Evolutionary conservation across 2,888 invertebrate species (phyloP).

Genomic region (Limenitis camilla): DNA sequence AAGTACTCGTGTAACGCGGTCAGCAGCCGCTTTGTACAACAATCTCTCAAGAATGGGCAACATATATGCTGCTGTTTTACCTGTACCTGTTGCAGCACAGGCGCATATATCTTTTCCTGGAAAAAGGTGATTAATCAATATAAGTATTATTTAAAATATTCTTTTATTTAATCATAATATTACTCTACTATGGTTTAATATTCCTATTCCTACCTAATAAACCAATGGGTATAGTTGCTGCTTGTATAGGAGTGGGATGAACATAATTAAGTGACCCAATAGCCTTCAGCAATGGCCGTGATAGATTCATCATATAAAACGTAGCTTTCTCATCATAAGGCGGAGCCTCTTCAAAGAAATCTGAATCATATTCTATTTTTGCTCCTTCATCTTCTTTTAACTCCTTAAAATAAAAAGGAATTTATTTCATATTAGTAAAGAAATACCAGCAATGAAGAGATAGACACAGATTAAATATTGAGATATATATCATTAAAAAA

Average conservation of each 20-base stretch:
- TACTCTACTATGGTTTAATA: neutral
- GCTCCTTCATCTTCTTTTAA: slow-evolving; percentile 67
- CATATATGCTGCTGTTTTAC: slow-evolving; percentile 99
- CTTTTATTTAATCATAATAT: neutral
- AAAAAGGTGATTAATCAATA: neutral
- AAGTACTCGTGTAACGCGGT: slow-evolving; percentile 82
- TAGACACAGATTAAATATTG: neutral
- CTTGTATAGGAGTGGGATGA: slow-evolving; percentile 97
- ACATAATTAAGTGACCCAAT: slow-evolving; percentile 90
- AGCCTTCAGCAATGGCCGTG: slow-evolving; percentile 93
- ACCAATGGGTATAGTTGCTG: slow-evolving; percentile 95
- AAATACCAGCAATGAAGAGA: no score
- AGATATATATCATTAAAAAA: neutral
- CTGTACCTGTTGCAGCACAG: slow-evolving; percentile 98
- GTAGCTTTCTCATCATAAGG: slow-evolving; percentile 79
- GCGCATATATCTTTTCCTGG: slow-evolving; percentile 95
- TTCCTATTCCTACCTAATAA: slow-evolving; percentile 74
- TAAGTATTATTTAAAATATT: neutral
- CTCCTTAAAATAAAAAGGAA: slow-evolving; percentile 40
- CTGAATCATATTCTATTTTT: slow-evolving; percentile 56
- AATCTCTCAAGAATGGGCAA: slow-evolving; percentile 95
- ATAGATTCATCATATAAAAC: slow-evolving; percentile 97
- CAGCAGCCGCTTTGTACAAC: slow-evolving; percentile 86
- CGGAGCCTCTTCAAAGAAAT: slow-evolving; percentile 79
- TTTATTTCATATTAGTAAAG: no score